Base-by-base conservation (phyloP, 2,797 vertebrate genomes). In the Mergus octosetaceus region DNA sequence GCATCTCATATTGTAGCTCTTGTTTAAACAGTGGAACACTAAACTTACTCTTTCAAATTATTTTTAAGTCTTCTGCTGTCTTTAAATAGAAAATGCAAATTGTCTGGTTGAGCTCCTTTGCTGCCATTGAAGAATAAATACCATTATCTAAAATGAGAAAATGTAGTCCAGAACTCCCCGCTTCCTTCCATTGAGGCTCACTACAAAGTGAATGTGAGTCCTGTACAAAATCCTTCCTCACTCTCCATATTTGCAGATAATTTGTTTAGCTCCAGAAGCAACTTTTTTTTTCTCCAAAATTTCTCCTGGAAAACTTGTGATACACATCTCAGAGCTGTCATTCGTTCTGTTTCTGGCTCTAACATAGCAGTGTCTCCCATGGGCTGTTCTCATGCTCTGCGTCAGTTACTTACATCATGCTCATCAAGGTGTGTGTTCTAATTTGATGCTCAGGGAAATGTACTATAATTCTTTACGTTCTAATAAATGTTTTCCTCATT, bases 281-380 rank as follows among this genome's bases (percentile, higher is more conserved):
- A 9, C 32, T 54, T 34, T 39, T 43, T 45, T 21, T 43, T n/a
- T 18, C 17, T 16, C 1, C 1, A 30, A 13, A 32, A 49, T 14
- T 39, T 51, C 16, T 21, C 45, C 16, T 51, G 43, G 41, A 22
- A 32, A 34, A 24, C 25, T 49, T 8, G 1, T 14, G 39, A 24
- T 34, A 7, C 2, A 0, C 34, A 20, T 28, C 41, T 57, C 30
- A 6, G 66, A 54, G 13, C 10, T 10, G 7, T 19, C 9, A 1
- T 36, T 16, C 9, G 1, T 36, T 16, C 28, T 32, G 36, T 38
- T 16, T 20, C 7, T 51, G 65, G 61, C 20, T 34, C 54, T 60
- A 32, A 15, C 1, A 9, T 27, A 13, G 17, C 32, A 22, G 57
- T 21, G 62, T 61, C 16, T 69, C 70, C 60, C 3, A 5, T 6